Evolutionary conservation across 2,113 vertebrate species (phyloP), one percentile per base, ranked within the genome.

Genomic region (Melanotaenia duboulayi): DNA sequence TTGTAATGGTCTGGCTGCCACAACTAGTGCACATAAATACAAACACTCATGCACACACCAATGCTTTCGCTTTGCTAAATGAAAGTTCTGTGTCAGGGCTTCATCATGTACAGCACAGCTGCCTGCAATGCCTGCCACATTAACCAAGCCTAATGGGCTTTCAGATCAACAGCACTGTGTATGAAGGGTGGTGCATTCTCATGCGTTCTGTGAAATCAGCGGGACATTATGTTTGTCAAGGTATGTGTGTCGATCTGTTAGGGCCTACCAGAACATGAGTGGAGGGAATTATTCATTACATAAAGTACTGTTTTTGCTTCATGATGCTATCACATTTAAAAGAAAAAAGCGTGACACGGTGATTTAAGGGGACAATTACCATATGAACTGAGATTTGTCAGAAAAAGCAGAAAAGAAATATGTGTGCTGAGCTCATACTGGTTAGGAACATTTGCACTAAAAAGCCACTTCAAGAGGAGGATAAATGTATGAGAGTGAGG

Each of bases 131-230:
- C 74, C 81, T 89, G 89, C 81, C 91, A 87, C 86, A 89, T 91
- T 92, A 92, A 82, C 82, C 83, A 87, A 60, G 72, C 86, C 87
- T 92, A 92, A 92, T 90, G 91, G 87, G 79, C 86, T 89, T 85
- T 85, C 79, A 82, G 78, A 80, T 79, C 74, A 67, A 74, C 80
- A 69, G 56, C 84, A 42, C 58, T 42, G 63, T 49, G 60, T 76
- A 81, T 68, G 74, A 74, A 80, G 74, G 51, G 54, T 76, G 67
- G 51, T 69, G 62, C 77, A 79, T 79, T 86, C 69, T 65, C 16
- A 6, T 60, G 68, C 46, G 44, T 83, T 87, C 60, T 78, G 72
- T 70, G 65, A 74, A 89, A 82, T 84, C 85, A 82, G 87, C 42
- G 25, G 82, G 80, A 84, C 70, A 67, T 73, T 87, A 13, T 55